A percentile compares a stretch with the other conserved stretches of the same genome.
phyloP scores from a whole-genome alignment of 2,888 invertebrate genomes.

The Pachydiplax longipennis region DNA sequence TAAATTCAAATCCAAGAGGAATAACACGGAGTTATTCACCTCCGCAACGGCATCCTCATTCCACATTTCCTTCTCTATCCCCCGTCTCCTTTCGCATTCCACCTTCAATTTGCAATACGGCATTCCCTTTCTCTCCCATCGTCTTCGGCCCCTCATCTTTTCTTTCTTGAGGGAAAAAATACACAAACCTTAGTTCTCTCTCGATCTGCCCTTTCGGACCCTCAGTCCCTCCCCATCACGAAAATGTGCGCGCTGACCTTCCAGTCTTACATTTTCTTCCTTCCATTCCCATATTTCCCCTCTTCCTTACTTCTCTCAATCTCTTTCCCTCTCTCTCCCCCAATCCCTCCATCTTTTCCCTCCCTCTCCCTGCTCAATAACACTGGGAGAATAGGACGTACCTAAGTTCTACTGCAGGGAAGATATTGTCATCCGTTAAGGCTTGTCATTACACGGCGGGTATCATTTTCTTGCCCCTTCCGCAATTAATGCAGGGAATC shows the following conservation, averaged over 20 bases:
- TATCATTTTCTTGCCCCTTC: too few relatives aligned
- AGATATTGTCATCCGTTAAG: too few relatives aligned
- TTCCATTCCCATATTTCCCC: not conserved
- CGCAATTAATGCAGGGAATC: too few relatives aligned
- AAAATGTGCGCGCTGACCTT: not conserved
- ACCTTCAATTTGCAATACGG: too few relatives aligned
- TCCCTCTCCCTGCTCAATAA: not conserved
- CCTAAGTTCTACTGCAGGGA: too few relatives aligned
- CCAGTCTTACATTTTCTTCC: not conserved
- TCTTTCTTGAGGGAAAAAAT: not conserved
- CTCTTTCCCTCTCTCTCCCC: not conserved
- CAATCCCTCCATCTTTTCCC: not conserved
- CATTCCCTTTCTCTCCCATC: not conserved
- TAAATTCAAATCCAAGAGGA: too few relatives aligned
- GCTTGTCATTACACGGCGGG: too few relatives aligned
- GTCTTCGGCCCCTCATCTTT: not conserved
- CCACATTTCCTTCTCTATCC: too few relatives aligned
- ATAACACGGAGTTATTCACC: too few relatives aligned
- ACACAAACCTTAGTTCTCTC: not conserved
- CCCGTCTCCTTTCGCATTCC: too few relatives aligned
- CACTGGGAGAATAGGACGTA: too few relatives aligned
- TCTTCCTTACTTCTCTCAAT: not conserved
- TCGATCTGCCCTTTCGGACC: not conserved
- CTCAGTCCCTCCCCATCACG: not conserved
- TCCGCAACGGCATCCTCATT: too few relatives aligned